Evolutionary conservation across 2,888 invertebrate genomes (phyloP), one percentile per base, ranked within the genome.

Genomic region (Melinaea marsaeus): DNA sequence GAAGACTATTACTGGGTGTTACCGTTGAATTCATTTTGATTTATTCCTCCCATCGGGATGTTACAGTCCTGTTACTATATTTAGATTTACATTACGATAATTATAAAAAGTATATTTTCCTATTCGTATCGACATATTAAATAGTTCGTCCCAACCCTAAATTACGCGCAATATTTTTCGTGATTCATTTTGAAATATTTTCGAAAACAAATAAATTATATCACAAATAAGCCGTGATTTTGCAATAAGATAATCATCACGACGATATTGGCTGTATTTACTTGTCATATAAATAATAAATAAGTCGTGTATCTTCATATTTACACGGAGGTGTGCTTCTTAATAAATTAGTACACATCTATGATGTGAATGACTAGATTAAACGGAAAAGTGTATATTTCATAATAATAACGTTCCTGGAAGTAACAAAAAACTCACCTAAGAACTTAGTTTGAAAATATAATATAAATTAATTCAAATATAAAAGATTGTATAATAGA

Each of bases 251-350:
- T 42, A 42, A 42, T 65, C 68, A 81, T 87, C 88, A 89, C 88
- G 88, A 85, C 62, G 34, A 37, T 71, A 80, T 62, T 81, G 78
- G 66, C 75, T 64, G 64, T 80, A 72, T 83, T 81, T 79, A 78
- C 75, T 22, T 57, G 60, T 65, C 63, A 68, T 69, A 71, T 71
- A 66, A 64, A 70, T 69, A 72, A 72, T 74, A 71, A 79, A 80
- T 75, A 77, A 74, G 78, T 84, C 87, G 85, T 87, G 86, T 74
- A 69, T 69, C 68, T 70, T 67, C 62, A 62, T 78, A 71, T 84
- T 81, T 76, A 72, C 75, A 63, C 60, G 78, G 62, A 80, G 83
- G 81, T 69, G 80, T 80, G 79, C 83, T 70, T 72, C 71, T 72
- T 71, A 68, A 65, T 65, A 80, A 80, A 82, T 76, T 71, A 70